These are phyloP conservation scores for Nibea albiflora DNA, from an alignment of 2,113 vertebrate species.

Conservation along the genomic window DNA sequence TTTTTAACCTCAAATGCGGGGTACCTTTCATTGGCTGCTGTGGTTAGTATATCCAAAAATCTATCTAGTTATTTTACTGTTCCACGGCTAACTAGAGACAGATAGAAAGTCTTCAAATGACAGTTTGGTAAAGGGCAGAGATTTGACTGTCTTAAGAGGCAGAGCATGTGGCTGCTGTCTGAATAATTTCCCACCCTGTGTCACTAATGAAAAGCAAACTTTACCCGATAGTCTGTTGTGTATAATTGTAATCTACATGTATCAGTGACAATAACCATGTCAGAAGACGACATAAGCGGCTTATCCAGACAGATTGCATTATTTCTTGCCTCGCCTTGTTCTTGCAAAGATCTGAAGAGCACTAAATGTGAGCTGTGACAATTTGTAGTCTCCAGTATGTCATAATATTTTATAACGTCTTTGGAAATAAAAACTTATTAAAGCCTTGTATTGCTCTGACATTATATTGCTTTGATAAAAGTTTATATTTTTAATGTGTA, in stretches of 20 bases:
- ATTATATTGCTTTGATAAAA: conserved; percentile 57
- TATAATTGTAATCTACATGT: conserved; percentile 60
- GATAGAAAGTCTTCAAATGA: neutral
- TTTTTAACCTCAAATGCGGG: neutral
- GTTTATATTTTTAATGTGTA: conserved; percentile 57
- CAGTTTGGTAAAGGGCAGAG: conserved; percentile 9
- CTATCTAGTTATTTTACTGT: neutral
- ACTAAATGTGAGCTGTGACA: conserved; percentile 59
- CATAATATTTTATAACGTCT: conserved; percentile 66
- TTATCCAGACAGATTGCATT: conserved; percentile 50
- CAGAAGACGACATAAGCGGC: conserved; percentile 46
- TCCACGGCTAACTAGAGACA: neutral
- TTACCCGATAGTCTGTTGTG: conserved; percentile 18
- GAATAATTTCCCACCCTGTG: conserved; percentile 30
- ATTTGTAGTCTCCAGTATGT: conserved; percentile 55
- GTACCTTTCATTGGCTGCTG: neutral
- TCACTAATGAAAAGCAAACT: conserved; percentile 47
- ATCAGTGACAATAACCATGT: conserved; percentile 56
- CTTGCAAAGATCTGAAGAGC: conserved; percentile 54
- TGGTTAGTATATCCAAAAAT: neutral
- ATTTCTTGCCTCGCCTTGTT: conserved; percentile 39
- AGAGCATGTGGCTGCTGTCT: neutral
- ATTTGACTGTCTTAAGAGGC: conserved; percentile 12
- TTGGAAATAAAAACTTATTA: conserved; percentile 65
- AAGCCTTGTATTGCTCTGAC: conserved; percentile 31